These are phyloP conservation scores for Oryctolagus cuniculus DNA, from an alignment of 2,113 vertebrate genomes.

Conservation along the genomic window mOryCun1.1 NC_091441.1:62553501-62554000, in stretches of 20 bases:
- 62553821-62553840: not conserved
- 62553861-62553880: rapidly evolving
- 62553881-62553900: not conserved
- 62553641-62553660: not conserved
- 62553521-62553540: not conserved
- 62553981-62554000: not conserved
- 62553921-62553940: not conserved
- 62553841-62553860: not conserved
- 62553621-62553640: not conserved
- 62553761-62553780: too few species aligned
- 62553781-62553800: not conserved
- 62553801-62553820: not conserved
- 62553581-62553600: not conserved
- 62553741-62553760: not conserved
- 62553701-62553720: not conserved
- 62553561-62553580: not conserved
- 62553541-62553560: not conserved
- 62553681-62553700: not conserved
- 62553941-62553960: constrained; percentile 18
- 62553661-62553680: not conserved
- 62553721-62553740: not conserved
- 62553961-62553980: not conserved
- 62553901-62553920: not conserved
- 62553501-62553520: constrained; percentile 39
- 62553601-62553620: not conserved